Evolutionary conservation across 1,140 invertebrate species (phyloP).

Genomic region (Hycleus cichorii): DNA sequence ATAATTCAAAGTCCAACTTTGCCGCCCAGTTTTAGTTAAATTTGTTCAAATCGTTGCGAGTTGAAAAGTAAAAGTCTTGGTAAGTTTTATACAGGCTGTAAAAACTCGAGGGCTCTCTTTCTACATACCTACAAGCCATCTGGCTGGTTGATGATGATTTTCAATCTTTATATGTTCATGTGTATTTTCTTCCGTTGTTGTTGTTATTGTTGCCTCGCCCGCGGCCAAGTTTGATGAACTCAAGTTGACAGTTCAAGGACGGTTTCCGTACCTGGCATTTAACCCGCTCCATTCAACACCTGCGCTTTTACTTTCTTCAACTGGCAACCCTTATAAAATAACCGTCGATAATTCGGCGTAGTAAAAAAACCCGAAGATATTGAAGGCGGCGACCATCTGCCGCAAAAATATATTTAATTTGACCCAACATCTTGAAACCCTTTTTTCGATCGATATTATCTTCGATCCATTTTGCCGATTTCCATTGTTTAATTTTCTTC

Average conservation of each 20-base stretch:
- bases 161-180: not conserved
- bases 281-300: slow-evolving; percentile 21
- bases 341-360: not conserved
- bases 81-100: not conserved
- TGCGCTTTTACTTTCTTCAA: slow-evolving; percentile 22
- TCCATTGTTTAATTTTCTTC: no score
- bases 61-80: not conserved
- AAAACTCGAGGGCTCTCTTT: not conserved
- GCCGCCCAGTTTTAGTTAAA: not conserved
- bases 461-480: not conserved
- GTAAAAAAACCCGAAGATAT: not conserved
- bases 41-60: not conserved
- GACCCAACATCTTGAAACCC: not conserved
- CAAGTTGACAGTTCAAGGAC: slow-evolving; percentile 21
- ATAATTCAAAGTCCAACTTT: not conserved
- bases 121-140: not conserved
- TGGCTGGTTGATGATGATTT: not conserved
- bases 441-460: not conserved
- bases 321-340: not conserved
- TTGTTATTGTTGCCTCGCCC: not conserved
- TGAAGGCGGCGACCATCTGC: not conserved
- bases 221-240: slow-evolving; percentile 14
- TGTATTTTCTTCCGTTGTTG: not conserved
- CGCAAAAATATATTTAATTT: no score
- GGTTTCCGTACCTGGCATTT: slow-evolving; percentile 2